These are phyloP conservation scores for Protonibea diacanthus DNA, from an alignment of 2,797 vertebrate genomes.

Conservation along the genomic window DNA sequence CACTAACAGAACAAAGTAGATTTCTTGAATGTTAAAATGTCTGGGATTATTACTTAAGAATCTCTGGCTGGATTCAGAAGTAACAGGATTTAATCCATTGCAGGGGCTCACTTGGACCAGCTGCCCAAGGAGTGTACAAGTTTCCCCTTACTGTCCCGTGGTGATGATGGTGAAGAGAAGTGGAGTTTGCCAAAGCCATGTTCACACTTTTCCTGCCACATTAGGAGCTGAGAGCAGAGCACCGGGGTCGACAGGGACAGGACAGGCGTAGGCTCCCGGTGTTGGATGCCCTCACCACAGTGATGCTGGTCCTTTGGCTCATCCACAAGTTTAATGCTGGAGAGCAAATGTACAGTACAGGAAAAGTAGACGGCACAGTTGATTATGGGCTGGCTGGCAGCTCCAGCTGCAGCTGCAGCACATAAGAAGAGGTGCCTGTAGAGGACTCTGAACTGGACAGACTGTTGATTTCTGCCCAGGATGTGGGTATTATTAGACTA, in stretches of 20 bases:
- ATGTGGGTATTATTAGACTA: conserved; percentile 64
- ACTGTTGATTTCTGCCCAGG: conserved; percentile 46
- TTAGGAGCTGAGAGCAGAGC: conserved; percentile 58
- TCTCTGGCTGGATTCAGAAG: conserved; percentile 33
- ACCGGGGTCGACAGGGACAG: conserved; percentile 62
- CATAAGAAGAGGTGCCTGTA: conserved; percentile 75
- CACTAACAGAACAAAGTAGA: conserved; percentile 1
- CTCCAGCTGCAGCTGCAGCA: conserved; percentile 75
- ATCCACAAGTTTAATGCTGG: conserved; percentile 53
- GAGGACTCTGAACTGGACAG: conserved; percentile 57
- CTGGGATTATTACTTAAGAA: conserved; percentile 34
- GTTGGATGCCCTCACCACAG: conserved; percentile 65
- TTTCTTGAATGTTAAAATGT: conserved; percentile 22
- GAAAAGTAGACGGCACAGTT: conserved; percentile 73
- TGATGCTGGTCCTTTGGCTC: conserved; percentile 66
- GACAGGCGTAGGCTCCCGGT: conserved; percentile 60
- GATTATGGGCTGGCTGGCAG: conserved; percentile 74
- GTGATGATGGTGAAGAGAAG: conserved; percentile 57
- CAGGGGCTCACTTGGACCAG: conserved; percentile 43
- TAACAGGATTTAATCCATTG: conserved; percentile 55
- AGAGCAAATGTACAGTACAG: conserved; percentile 63
- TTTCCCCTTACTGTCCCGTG: conserved; percentile 64
- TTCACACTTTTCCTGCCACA: conserved; percentile 79
- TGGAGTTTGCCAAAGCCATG: conserved; percentile 62
- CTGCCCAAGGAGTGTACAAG: conserved; percentile 63